Conservation (phyloP, 2,797 vertebrate species). For the Euthynnus affinis region DNA sequence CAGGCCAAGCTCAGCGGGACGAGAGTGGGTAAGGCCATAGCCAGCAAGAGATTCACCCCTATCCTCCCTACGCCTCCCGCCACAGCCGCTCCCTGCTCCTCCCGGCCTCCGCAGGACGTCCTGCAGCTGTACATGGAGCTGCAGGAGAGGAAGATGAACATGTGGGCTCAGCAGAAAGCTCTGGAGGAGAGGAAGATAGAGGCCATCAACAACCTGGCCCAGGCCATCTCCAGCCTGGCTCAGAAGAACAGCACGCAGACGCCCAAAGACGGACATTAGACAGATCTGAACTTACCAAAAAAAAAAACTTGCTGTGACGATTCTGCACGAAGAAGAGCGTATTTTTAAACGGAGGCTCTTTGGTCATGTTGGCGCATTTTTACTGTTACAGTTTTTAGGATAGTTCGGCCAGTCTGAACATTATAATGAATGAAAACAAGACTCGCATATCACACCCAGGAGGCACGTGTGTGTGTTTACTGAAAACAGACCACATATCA, state of each 20-base stretch:
- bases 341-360: background rate
- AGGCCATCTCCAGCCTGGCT: conserved; percentile 85
- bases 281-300: conserved; percentile 12
- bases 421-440: background rate
- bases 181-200: conserved; percentile 88
- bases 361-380: background rate
- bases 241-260: conserved; percentile 68
- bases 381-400: conserved; percentile 4
- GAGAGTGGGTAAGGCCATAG: conserved; percentile 79
- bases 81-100: conserved; percentile 39
- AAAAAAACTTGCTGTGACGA: conserved; percentile 8
- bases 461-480: background rate
- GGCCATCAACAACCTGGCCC: conserved; percentile 88
- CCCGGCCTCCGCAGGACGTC: conserved; percentile 83
- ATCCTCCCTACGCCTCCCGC: conserved; percentile 84
- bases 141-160: conserved; percentile 88
- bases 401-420: background rate
- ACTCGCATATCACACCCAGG: background rate
- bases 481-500: background rate
- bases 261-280: conserved; percentile 63
- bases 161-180: conserved; percentile 89
- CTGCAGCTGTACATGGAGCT: conserved; percentile 89
- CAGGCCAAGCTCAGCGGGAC: conserved; percentile 77
- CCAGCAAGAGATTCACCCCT: conserved; percentile 84
- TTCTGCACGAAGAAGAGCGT: background rate